phyloP scores from a whole-genome alignment of 2,888 invertebrate species.

The Phyto melanocephala region DNA sequence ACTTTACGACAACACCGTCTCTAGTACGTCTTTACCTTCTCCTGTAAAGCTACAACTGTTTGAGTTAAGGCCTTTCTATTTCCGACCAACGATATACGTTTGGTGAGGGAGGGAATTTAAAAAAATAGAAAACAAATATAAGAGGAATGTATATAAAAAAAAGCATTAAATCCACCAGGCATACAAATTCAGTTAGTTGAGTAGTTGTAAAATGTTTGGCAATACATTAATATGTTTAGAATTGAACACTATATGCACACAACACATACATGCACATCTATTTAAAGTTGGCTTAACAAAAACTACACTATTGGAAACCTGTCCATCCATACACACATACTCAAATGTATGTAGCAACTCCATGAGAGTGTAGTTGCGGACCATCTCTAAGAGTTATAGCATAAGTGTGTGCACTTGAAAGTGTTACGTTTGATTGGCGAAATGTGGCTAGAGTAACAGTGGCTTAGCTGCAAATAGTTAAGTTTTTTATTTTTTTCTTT shows the following conservation, averaged over 20 bases:
- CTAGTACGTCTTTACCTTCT: too few relatives aligned
- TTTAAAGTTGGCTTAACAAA: too few relatives aligned
- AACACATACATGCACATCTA: too few relatives aligned
- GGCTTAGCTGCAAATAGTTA: conserved; percentile 11
- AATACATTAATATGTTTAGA: conserved; percentile 14
- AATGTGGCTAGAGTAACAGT: conserved; percentile 22
- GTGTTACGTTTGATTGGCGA: conserved; percentile 23
- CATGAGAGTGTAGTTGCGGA: background rate
- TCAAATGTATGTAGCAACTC: background rate
- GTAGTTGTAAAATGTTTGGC: background rate
- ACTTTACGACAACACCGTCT: too few relatives aligned
- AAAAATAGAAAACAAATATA: too few relatives aligned
- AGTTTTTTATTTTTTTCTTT: conserved; percentile 9
- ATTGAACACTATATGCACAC: background rate
- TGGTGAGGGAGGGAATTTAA: too few relatives aligned
- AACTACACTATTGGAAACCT: background rate
- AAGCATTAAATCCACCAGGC: background rate
- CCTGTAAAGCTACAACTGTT: too few relatives aligned
- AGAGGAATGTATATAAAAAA: background rate
- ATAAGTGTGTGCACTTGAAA: background rate
- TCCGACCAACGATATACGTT: too few relatives aligned
- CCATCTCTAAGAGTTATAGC: too few relatives aligned
- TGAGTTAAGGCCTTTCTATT: too few relatives aligned
- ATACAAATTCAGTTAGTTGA: conserved; percentile 13
- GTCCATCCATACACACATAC: background rate